Conservation (phyloP, 2,888 invertebrate species). For the Lithophane leautieri region DNA sequence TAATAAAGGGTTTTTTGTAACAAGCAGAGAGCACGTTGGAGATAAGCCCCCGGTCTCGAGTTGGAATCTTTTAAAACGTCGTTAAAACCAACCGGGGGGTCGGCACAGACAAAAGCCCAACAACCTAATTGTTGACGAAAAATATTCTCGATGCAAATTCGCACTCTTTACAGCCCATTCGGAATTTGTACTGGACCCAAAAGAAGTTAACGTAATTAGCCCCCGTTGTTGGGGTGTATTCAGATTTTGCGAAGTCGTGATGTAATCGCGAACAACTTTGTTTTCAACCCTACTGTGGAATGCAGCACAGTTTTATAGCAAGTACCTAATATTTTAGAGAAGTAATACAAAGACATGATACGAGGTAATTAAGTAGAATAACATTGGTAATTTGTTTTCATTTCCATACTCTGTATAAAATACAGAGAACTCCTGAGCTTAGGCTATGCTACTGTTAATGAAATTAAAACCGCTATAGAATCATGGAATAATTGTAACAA, state of each 20-base stretch:
- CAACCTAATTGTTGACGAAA: slow-evolving; percentile 89
- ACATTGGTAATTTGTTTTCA: slow-evolving; percentile 37
- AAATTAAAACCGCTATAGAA: slow-evolving; percentile 55
- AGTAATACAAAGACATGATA: slow-evolving; percentile 10
- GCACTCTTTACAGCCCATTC: slow-evolving; percentile 88
- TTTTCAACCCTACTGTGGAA: slow-evolving; percentile 59
- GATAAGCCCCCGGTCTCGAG: slow-evolving; percentile 86
- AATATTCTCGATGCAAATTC: slow-evolving; percentile 90
- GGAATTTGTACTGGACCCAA: slow-evolving; percentile 87
- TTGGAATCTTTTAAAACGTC: slow-evolving; percentile 90
- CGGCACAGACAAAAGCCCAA: slow-evolving; percentile 86
- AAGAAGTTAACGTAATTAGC: slow-evolving; percentile 88
- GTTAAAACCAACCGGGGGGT: slow-evolving; percentile 88
- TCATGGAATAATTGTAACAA: slow-evolving; percentile 54
- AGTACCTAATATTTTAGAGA: slow-evolving; percentile 19
- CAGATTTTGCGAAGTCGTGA: slow-evolving; percentile 74
- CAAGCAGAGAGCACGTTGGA: slow-evolving; percentile 85
- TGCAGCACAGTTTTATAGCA: slow-evolving; percentile 40
- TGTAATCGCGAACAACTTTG: slow-evolving; percentile 66
- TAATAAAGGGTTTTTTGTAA: slow-evolving; percentile 89
- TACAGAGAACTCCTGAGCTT: slow-evolving; percentile 29
- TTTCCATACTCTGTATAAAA: slow-evolving; percentile 39
- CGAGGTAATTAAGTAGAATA: slow-evolving; percentile 37
- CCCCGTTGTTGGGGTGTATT: slow-evolving; percentile 76
- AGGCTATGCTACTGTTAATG: slow-evolving; percentile 47